A percentile compares a stretch with the other conserved stretches of the same genome.
Conservation (phyloP, 2,888 invertebrate genomes). For the Drosophila setosimentum region DNA sequence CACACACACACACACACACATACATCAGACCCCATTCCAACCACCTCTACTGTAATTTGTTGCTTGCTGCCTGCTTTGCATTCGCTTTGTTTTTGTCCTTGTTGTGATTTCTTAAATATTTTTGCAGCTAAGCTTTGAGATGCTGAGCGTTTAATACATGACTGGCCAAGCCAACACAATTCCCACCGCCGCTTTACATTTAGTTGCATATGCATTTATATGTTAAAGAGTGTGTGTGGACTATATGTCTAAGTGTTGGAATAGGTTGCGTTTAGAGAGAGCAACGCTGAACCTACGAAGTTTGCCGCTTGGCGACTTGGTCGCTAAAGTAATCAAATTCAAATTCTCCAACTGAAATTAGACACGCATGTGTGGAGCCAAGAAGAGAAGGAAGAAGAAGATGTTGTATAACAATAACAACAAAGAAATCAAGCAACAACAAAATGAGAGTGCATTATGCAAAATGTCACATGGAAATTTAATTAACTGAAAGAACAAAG, state of each 20-base stretch:
- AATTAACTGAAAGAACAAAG: conserved; percentile 57
- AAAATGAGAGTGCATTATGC: conserved; percentile 24
- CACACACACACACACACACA: neutral
- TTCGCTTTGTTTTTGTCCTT: conserved; percentile 36
- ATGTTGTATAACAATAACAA: conserved; percentile 12
- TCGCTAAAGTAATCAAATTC: conserved; percentile 54
- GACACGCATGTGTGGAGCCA: conserved; percentile 49
- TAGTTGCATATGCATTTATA: conserved; percentile 11
- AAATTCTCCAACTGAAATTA: conserved; percentile 50
- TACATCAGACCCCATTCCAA: neutral
- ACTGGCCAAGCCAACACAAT: conserved; percentile 54
- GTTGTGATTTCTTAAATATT: conserved; percentile 33
- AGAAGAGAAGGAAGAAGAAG: neutral
- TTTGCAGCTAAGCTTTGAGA: conserved; percentile 34
- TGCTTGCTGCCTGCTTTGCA: conserved; percentile 27
- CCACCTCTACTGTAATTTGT: neutral
- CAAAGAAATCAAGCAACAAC: conserved; percentile 9
- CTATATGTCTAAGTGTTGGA: neutral
- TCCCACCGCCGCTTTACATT: conserved; percentile 46
- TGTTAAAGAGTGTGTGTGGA: neutral
- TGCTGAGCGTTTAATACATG: conserved; percentile 42
- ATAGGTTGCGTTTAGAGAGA: neutral
- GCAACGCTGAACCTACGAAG: neutral
- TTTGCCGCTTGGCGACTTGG: conserved; percentile 20
- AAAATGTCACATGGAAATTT: conserved; percentile 59